Base-by-base conservation (phyloP, 2,113 vertebrate species). In the Atrichornis clamosus region DNA sequence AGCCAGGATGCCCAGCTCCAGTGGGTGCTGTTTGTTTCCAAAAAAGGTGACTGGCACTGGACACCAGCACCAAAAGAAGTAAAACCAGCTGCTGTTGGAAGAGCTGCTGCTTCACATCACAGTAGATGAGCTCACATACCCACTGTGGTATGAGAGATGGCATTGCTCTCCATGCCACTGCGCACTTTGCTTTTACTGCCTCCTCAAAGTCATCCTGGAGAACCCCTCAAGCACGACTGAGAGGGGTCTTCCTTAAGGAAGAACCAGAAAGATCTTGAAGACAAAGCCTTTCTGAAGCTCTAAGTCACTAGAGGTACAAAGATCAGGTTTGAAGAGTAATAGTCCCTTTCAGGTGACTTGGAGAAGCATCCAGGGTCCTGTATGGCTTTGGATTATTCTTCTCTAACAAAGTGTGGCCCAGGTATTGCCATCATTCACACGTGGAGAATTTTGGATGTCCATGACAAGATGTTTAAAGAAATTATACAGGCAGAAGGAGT, bases 151-250 rank as follows among this genome's bases (percentile, higher is more conserved):
- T 8, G 19, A 76, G 44, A 58, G 30, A 32, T 30, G 47, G 58
- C 35, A 37, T 33, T 0, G 0, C 6, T 69, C 53, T 53, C n/a
- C 32, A 16, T 0, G 2, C 32, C 39, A 53, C 47, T 39, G 10
- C 6, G 37, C n/a, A 13, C n/a, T 77, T 24, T 41, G 56, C 30
- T 84, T 56, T 50, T 28, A 44, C 8, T 0, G 0, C 11, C 50
- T 83, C 59, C 47, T 63, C 39, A 4, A 55, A 53, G 44, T 35
- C 23, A 70, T 13, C 55, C 55, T 69, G 28, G 44, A 74, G 47
- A 74, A 68, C 13, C 4, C 11, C 19, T 37, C 70, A 74, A 77
- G 22, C 33, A 65, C 53, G 18, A 65, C n/a, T 1, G 4, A 85
- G 50, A 58, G 7, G 10, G 6, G 6, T 19, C 23, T 67, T 75